Base-by-base conservation (phyloP, 1,140 invertebrate genomes). In the Venturia canescens region DNA sequence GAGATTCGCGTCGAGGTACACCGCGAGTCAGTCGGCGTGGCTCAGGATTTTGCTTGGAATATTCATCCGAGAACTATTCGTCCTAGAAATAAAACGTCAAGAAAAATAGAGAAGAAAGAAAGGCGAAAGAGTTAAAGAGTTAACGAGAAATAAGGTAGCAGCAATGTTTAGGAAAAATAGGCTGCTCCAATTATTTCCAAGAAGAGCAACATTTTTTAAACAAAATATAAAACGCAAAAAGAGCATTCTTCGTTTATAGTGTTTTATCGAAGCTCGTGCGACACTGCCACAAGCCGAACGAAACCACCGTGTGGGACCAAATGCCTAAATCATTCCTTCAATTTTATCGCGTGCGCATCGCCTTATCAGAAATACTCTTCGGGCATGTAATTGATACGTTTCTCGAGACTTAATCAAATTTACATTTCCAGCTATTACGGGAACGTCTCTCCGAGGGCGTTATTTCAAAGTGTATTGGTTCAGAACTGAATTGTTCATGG, bases 21-120 rank as follows among this genome's bases (percentile, higher is more conserved):
- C 85, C 84, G 50, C 23, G 67, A 29, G 7, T 29, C 29, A 18
- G 27, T n/a, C n/a, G n/a, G n/a, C n/a, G n/a, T 69, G n/a, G 67
- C 84, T 63, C 60, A 63, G 88, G 88, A 88, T 88, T 90, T 88
- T 88, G 80, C 86, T 83, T 87, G 82, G 89, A 90, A 91, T 91
- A 91, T 91, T 90, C 90, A 90, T 91, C 89, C 89, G 85, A 81
- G 76, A 82, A 83, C 82, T 85, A 87, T 80, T 84, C 83, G 80
- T 83, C 78, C 83, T 80, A 69, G 74, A 31, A 72, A 79, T 80
- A 77, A 67, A 70, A 50, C 79, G 69, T 83, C 79, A 38, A 44
- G 69, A 48, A 23, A 48, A n/a, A 31, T 34, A 23, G 69, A 63
- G 60, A 63, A 9, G 34, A 48, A 38, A 13, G 6, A 3, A 13